Percentiles rank a stretch among this genome's conserved stretches.
Evolutionary conservation across 2,797 vertebrate genomes (phyloP).

Genomic region (Cheirogaleus major): DNA sequence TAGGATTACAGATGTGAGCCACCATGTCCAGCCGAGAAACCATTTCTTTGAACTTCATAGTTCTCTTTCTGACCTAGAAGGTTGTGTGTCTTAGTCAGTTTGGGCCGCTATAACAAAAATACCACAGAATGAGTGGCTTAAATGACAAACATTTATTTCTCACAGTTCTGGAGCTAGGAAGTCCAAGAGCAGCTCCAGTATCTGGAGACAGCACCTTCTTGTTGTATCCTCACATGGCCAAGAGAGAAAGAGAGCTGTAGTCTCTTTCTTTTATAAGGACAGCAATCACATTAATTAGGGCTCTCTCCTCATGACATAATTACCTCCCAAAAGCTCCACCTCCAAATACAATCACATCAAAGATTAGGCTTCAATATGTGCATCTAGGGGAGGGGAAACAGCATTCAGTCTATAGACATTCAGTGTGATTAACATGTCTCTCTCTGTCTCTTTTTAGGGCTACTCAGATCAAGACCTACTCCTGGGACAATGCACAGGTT

Average conservation of each 20-base stretch:
- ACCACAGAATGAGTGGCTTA: background rate
- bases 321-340: background rate
- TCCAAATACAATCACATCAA: background rate
- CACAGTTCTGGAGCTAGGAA: background rate
- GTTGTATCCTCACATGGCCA: background rate
- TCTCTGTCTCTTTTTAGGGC: constrained; percentile 88
- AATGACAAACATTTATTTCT: background rate
- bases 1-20: too few relatives aligned
- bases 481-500: constrained; percentile 98
- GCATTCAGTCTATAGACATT: background rate
- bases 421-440: background rate
- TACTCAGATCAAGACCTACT: constrained; percentile 98
- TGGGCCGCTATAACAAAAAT: background rate
- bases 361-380: background rate
- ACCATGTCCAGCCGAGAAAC: background rate
- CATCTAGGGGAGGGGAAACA: too few relatives aligned
- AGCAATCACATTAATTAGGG: background rate
- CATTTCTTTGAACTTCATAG: background rate
- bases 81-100: background rate
- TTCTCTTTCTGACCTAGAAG: background rate
- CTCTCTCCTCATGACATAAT: background rate
- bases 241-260: background rate
- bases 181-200: background rate
- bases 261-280: background rate
- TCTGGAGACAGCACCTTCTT: background rate